Conservation (phyloP, 2,113 vertebrate genomes). For the Seriola aureovittata region DNA sequence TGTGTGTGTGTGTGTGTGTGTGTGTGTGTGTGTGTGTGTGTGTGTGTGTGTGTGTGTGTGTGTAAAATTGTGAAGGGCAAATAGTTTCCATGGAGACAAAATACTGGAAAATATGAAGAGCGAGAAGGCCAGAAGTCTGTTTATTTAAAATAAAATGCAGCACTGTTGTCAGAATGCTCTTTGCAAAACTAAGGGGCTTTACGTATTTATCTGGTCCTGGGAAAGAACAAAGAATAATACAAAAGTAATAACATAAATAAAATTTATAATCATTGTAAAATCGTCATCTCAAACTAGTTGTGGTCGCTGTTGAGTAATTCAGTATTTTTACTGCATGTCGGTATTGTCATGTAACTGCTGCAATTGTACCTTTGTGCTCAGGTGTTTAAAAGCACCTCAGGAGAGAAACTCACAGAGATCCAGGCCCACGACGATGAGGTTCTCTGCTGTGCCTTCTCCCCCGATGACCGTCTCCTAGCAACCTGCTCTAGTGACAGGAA, state of each 20-base stretch:
- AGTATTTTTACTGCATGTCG: neutral
- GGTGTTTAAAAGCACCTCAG: conserved; percentile 94
- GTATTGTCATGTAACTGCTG: neutral
- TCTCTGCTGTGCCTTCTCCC: conserved; percentile 93
- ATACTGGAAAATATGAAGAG: neutral
- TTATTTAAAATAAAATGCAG: no score
- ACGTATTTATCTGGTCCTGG: neutral
- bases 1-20: neutral
- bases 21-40: neutral
- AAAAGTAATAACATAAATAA: neutral
- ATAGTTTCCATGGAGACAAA: conserved; percentile 24
- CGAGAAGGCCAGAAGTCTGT: neutral
- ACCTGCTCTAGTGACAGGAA: conserved; percentile 95
- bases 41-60: conserved; percentile 8
- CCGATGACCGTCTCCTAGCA: conserved; percentile 90
- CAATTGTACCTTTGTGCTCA: conserved; percentile 57
- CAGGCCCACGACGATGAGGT: conserved; percentile 94
- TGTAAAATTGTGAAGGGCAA: neutral
- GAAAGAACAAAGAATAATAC: neutral
- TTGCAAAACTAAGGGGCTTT: neutral
- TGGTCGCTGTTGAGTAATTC: neutral
- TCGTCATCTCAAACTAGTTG: neutral
- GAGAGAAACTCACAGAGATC: conserved; percentile 91
- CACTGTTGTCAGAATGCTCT: neutral
- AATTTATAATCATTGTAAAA: neutral